Evolutionary conservation across 2,888 invertebrate genomes (phyloP).

Genomic region (Tetranychus piercei): DNA sequence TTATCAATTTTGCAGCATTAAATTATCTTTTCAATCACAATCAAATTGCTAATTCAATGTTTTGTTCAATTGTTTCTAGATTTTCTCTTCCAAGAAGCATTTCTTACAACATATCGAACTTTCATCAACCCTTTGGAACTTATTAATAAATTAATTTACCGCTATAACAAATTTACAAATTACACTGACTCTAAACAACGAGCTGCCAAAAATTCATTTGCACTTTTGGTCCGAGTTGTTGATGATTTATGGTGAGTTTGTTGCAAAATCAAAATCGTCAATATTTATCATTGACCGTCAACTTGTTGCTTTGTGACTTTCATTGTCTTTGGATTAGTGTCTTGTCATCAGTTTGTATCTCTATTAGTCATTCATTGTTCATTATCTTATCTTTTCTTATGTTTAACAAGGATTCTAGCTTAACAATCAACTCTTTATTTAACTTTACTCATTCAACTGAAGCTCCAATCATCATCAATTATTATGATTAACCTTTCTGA

Average conservation of each 20-base stretch:
- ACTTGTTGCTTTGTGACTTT: background rate
- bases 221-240: slow-evolving; percentile 77
- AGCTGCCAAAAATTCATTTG: slow-evolving; percentile 61
- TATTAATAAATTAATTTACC: slow-evolving; percentile 62
- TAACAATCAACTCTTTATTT: too few species aligned
- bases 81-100: slow-evolving; percentile 89
- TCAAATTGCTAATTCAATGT: background rate
- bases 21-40: background rate
- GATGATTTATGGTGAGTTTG: slow-evolving; percentile 77
- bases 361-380: slow-evolving; percentile 4
- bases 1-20: background rate
- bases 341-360: too few species aligned
- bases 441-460: too few species aligned
- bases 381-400: too few species aligned
- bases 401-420: too few species aligned
- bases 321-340: too few species aligned
- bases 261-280: background rate
- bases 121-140: slow-evolving; percentile 73
- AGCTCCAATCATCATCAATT: too few species aligned
- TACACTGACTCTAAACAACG: slow-evolving; percentile 33
- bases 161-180: slow-evolving; percentile 54
- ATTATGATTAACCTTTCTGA: too few species aligned
- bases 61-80: slow-evolving; percentile 38
- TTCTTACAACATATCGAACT: slow-evolving; percentile 89
- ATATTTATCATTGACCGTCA: background rate